phyloP scores from a whole-genome alignment of 2,888 invertebrate species.

The Congeria kusceri region DNA sequence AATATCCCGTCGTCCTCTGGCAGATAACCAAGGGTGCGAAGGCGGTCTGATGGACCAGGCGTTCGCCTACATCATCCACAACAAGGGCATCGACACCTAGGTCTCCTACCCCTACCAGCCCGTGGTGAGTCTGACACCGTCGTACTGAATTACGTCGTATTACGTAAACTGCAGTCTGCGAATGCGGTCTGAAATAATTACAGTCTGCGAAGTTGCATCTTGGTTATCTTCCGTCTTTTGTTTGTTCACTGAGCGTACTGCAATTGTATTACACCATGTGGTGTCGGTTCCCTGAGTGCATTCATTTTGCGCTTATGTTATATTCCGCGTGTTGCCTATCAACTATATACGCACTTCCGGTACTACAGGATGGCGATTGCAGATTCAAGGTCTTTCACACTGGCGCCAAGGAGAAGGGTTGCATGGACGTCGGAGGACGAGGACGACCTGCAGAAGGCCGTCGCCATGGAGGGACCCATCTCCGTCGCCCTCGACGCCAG shows the following conservation, averaged over 20 bases:
- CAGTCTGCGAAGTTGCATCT: too few species aligned
- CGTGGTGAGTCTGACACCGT: constrained; percentile 51
- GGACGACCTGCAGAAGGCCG: constrained; percentile 90
- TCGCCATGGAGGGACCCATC: constrained; percentile 93
- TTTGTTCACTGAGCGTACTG: too few species aligned
- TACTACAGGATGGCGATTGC: constrained; percentile 79
- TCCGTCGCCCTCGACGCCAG: constrained; percentile 95
- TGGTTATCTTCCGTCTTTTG: too few species aligned
- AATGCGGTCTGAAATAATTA: too few species aligned
- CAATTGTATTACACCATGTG: too few species aligned
- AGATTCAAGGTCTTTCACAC: constrained; percentile 63
- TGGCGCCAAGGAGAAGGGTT: constrained; percentile 68
- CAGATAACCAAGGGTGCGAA: constrained; percentile 80
- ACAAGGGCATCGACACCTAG: constrained; percentile 95
- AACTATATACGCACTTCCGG: too few species aligned
- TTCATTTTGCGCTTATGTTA: too few species aligned
- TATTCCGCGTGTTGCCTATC: too few species aligned
- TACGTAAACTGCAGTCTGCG: too few species aligned
- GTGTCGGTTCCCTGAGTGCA: too few species aligned
- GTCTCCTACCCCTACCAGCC: constrained; percentile 91
- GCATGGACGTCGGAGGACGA: constrained; percentile 87
- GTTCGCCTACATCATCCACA: constrained; percentile 79
- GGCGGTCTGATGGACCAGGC: constrained; percentile 83
- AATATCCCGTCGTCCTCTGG: background rate
- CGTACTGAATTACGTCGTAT: too few species aligned